Conservation (phyloP, 2,888 invertebrate genomes). For the Andrena marginata region DNA sequence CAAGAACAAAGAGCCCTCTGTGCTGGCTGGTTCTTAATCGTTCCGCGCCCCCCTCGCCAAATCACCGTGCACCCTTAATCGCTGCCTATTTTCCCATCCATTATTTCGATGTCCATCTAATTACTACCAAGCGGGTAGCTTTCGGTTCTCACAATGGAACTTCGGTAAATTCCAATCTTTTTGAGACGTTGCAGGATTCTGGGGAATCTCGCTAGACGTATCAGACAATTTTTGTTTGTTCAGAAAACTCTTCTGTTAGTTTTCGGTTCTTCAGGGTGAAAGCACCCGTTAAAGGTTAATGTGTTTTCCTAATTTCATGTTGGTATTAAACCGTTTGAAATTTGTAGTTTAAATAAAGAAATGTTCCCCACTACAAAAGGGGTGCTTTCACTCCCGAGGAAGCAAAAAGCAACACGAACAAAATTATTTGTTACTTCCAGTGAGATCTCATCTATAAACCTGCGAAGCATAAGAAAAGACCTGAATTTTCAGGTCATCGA, state of each 20-base stretch:
- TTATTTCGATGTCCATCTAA: constrained; percentile 56
- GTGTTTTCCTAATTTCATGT: too few species aligned
- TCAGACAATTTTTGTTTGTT: too few species aligned
- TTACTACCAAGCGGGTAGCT: constrained; percentile 52
- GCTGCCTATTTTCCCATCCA: constrained; percentile 53
- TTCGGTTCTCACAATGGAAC: not conserved
- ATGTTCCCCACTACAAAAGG: not conserved
- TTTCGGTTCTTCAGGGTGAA: too few species aligned
- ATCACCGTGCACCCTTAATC: constrained; percentile 54
- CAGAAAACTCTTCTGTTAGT: too few species aligned
- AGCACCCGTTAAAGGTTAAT: too few species aligned
- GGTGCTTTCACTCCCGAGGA: too few species aligned
- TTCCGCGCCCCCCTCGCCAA: constrained; percentile 17
- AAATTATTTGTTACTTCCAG: too few species aligned
- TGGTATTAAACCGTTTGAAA: not conserved
- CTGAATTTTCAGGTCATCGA: too few species aligned
- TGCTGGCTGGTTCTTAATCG: constrained; percentile 32
- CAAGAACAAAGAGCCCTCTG: constrained; percentile 52
- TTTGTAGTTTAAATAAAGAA: not conserved
- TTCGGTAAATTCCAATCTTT: constrained; percentile 39
- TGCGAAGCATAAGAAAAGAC: too few species aligned
- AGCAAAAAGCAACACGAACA: too few species aligned
- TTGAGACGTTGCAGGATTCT: constrained; percentile 20
- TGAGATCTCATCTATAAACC: too few species aligned
- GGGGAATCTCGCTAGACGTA: not conserved